Base-by-base conservation (phyloP, 2,113 vertebrate genomes). In the Monarcha castaneiventris region DNA sequence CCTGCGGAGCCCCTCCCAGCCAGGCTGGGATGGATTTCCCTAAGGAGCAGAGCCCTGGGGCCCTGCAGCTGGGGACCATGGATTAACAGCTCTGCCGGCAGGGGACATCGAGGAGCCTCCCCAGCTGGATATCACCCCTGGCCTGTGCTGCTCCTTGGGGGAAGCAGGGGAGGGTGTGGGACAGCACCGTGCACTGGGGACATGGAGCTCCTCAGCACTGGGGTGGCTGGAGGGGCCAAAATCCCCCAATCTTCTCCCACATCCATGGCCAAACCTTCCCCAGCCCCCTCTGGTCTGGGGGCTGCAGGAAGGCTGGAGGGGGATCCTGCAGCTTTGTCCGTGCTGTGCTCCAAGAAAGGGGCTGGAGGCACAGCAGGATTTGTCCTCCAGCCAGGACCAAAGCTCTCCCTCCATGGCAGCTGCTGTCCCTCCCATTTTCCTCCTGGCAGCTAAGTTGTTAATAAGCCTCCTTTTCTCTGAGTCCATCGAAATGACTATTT, bases 401-500 rank as follows among this genome's bases (percentile, higher is more conserved):
- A 58, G 33, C 8, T 75, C 64, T 86, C 68, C 90, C 73, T 71
- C 48, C 62, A 10, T 88, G 58, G 62, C 89, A 69, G 43, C 56
- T 59, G 48, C 66, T 75, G 76, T 80, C 92, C 95, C 75, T 84
- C 91, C 95, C 94, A 51, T 84, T 91, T 90, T 89, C 72, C 69
- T 78, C 89, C 84, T 94, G 95, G 95, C 94, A 92, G 92, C 61
- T 58, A 96, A 97, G 93, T 94, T 96, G 95, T 96, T 97, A 96
- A 97, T 96, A 93, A 96, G 84, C 93, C 93, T 93, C 87, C 73
- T 89, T 92, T 90, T 95, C 93, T 94, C 83, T 8, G 94, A 94
- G 94, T 93, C 94, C 93, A 88, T 94, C 67, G 92, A 95, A 97
- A 97, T 95, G 88, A 88, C 95, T 94, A 87, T 95, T 96, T 94